phyloP scores from a whole-genome alignment of 2,797 vertebrate genomes.

The Stomatorhinus walkeri region DNA sequence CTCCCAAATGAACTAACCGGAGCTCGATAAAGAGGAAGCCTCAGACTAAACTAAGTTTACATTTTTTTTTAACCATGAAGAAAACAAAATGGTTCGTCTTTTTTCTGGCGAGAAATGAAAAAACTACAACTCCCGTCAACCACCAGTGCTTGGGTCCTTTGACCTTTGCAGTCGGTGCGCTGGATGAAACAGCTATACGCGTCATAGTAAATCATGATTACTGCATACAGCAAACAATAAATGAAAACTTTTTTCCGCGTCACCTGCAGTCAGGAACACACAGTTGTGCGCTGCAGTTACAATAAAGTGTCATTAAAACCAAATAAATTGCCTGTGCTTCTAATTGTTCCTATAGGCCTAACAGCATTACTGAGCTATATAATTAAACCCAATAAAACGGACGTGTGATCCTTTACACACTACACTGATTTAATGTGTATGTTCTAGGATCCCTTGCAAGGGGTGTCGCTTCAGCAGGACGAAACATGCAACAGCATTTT shows the following conservation, averaged over 20 bases:
- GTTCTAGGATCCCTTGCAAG: background rate
- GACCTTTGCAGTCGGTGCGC: background rate
- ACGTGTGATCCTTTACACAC: background rate
- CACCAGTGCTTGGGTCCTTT: background rate
- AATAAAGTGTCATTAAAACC: background rate
- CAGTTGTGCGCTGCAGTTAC: background rate
- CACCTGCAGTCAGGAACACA: background rate
- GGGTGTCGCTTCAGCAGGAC: background rate
- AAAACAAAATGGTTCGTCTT: background rate
- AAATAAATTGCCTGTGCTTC: background rate
- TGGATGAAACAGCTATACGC: background rate
- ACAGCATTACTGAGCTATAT: background rate
- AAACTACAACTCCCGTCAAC: background rate
- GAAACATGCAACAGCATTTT: background rate
- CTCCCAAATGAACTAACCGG: background rate
- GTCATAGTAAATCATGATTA: background rate
- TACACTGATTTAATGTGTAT: background rate
- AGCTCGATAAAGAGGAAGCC: background rate
- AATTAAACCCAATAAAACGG: background rate
- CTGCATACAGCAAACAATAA: background rate
- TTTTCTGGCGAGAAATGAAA: background rate
- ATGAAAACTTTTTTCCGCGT: background rate
- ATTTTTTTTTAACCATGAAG: background rate
- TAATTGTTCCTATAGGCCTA: background rate
- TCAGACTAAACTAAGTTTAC: background rate